Evolutionary conservation across 2,797 vertebrate genomes (phyloP), one percentile per base, ranked within the genome.

Genomic region (Cuniculus paca): DNA sequence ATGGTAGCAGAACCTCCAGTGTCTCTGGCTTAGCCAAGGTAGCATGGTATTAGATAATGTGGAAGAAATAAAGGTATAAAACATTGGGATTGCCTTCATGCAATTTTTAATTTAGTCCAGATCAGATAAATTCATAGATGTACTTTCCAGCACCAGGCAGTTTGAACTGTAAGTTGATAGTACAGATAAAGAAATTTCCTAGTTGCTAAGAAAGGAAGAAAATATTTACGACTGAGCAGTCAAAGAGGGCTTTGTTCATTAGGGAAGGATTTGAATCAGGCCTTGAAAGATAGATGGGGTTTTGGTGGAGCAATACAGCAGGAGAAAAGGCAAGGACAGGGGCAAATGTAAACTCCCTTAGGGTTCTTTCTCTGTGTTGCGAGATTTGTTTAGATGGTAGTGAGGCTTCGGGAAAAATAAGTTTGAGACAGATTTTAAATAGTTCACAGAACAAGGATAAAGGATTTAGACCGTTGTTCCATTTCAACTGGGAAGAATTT

Each of bases 91-190:
- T 93, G 54, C 26, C 56, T 93, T 90, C 7, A 19, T 96, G 95
- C 75, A 87, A 84, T 92, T 96, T 95, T 96, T 93, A 96, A 95
- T 95, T 95, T 93, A 93, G 52, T 61, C 17, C 54, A 82, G 82
- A 70, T 95, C 74, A 79, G 87, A 94, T 97, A 93, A 90, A 90
- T 63, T 68, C 63, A 83, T 4, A 90, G 70, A 48, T 94, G 20
- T 85, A 91, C 52, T 81, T 84, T 75, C 24, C 11, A 87, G 48
- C 63, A 83, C 50, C 31, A 94, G 78, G 34, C 19, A 75, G 75
- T 90, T 96, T 94, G 93, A 95, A 81, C 65, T 82, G 31, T 65
- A 94, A 50, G 82, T 54, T 70, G 45, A 70, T 88, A 84, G 28
- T 36, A 48, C 72, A 79, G 72, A 75, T 92, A 97, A 97, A 79